Evolutionary conservation across 2,797 vertebrate species (phyloP), one percentile per base, ranked within the genome.

Genomic region (Mallotus villosus): DNA sequence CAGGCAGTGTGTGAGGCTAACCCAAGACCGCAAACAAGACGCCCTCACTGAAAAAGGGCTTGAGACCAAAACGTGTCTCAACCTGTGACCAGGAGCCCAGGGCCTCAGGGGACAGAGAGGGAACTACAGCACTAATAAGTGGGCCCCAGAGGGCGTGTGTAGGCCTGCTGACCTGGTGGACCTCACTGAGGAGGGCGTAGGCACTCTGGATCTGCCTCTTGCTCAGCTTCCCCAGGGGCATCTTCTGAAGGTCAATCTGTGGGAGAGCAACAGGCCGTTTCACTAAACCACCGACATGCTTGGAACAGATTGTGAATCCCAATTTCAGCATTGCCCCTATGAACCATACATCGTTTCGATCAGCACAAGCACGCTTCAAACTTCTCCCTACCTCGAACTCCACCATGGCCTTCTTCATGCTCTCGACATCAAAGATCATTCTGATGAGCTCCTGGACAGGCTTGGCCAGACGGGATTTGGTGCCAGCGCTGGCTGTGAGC

Each of bases 371-470:
- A 0, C 0, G 5, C 0, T 5, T 24, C 3, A 25, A 74, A 27
- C 21, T 34, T 73, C 8, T 4, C 70, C 27, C 70, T 5, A 98
- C 98, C 96, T 99, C 98, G 81, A 97, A 99, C 85, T 99, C 98
- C 87, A 99, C 98, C 97, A 99, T 97, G 53, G 98, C 97, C 81
- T 99, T 99, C 90, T 98, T 99, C 97, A 99, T 99, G 89, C 97
- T 99, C 76, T 99, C 98, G 74, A 99, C 96, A 63, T 99, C 97
- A 77, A 99, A 99, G 82, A 99, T 98, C 89, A 94, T 92, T 82
- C 96, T 95, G 77, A 99, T 98, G 32, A 99, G 94, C 17, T 97
- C 95, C 79, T 99, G 98, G 46, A 99, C 90, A 0, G 96, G 93
- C 80, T 95, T 97, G 51, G 92, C 85, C 14, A 99, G 94, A 79